A percentile compares a stretch with the other conserved stretches of the same genome.
Evolutionary conservation across 2,113 vertebrate species (phyloP).

Genomic region (Origma solitaria): DNA sequence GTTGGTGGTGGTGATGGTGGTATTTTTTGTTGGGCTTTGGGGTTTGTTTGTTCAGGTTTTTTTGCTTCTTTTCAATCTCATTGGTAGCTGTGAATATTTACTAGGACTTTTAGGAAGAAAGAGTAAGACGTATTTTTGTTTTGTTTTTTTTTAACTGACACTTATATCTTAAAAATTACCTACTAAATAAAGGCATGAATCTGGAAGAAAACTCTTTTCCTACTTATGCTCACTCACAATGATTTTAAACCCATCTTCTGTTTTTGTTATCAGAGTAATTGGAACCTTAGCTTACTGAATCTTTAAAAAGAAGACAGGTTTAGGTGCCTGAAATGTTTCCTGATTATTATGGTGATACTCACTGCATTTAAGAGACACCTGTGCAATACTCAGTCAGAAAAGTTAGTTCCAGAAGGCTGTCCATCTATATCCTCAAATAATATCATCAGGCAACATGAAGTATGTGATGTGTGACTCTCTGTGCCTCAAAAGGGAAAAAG

Average conservation of each 20-base stretch:
- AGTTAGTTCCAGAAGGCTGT: neutral
- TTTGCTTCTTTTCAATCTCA: neutral
- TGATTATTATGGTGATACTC: neutral
- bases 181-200: neutral
- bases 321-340: neutral
- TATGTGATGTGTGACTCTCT: neutral
- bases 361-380: neutral
- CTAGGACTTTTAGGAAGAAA: neutral
- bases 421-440: neutral
- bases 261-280: neutral
- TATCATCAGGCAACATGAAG: neutral
- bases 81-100: neutral
- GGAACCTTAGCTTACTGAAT: neutral
- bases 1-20: fast-evolving
- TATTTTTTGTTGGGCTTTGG: neutral
- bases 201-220: neutral
- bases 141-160: neutral
- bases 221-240: neutral
- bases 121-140: fast-evolving
- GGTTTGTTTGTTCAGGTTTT: fast-evolving
- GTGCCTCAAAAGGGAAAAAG: neutral
- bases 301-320: neutral
- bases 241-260: neutral
- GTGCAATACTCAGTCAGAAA: neutral
- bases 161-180: neutral